Base-by-base conservation (phyloP, 2,888 invertebrate species). In the Gasteruption jaculator region DNA sequence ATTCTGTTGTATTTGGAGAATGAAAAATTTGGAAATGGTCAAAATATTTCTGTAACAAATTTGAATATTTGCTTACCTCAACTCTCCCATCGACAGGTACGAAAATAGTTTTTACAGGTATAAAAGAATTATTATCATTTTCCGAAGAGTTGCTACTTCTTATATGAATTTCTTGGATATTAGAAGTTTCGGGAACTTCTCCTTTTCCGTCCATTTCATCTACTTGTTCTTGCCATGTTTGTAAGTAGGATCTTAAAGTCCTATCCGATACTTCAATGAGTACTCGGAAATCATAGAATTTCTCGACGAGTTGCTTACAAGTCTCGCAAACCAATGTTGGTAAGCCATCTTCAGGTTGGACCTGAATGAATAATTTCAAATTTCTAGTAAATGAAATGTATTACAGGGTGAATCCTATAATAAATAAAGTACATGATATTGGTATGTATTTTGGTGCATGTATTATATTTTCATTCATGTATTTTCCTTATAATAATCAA, bases 191-290 rank as follows among this genome's bases (percentile, higher is more conserved):
- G 6, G 44, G 43, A 14, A 38, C 39, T 15, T 34, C 14, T 12
- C n/a, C n/a, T n/a, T n/a, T 8, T 18, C 24, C 19, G 24, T 31
- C 16, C 11, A 15, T n/a, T 36, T 27, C n/a, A 20, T 24, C 7
- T 24, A 12, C 12, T 31, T 26, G 38, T 7, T 19, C 27, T 21
- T 31, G 45, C 15, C 25, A 27, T 14, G 14, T 33, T 15, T 54
- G 40, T 24, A 60, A 49, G 41, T 52, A 56, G 11, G 53, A 49
- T 37, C 60, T 47, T 4, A 65, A 47, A 1, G 56, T 52, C 4
- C 50, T 49, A 43, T 65, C 58, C 0, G 63, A 63, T 7, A 57
- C 52, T 40, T 62, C 56, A 8, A 63, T 56, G 21, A 60, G 48
- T 2, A 54, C 47, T 42, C 57, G 51, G 46, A 65, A 65, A 27